Percentiles rank a stretch among this genome's conserved stretches.
These are phyloP conservation scores for Poecilus cupreus DNA, from an alignment of 2,888 invertebrate species.

Conservation along the genomic window DNA sequence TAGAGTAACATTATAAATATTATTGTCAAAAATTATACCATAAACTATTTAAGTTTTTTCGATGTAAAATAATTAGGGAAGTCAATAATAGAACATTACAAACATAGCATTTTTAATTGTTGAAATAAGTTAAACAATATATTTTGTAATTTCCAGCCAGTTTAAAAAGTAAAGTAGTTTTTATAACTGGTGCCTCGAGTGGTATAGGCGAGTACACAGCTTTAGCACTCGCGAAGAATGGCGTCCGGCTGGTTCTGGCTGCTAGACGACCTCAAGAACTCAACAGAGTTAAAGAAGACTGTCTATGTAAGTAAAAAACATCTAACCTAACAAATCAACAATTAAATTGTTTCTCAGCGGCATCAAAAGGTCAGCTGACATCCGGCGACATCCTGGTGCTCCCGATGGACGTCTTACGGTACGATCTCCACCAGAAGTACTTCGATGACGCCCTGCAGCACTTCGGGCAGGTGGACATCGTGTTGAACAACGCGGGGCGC, in stretches of 20 bases:
- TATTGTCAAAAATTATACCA: too few species aligned
- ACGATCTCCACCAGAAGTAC: slow-evolving; percentile 76
- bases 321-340: background rate
- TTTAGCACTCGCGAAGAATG: slow-evolving; percentile 79
- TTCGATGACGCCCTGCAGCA: slow-evolving; percentile 79
- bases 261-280: slow-evolving; percentile 80
- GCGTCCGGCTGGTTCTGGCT: slow-evolving; percentile 81
- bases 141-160: too few species aligned
- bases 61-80: too few species aligned
- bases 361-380: slow-evolving; percentile 71
- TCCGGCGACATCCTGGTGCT: slow-evolving; percentile 80
- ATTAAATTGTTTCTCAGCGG: slow-evolving; percentile 66
- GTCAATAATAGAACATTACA: too few species aligned
- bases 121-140: too few species aligned
- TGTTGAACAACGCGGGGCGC: slow-evolving; percentile 88
- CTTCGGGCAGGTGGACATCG: slow-evolving; percentile 84
- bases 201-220: slow-evolving; percentile 88
- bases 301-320: slow-evolving; percentile 73
- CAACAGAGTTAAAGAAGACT: slow-evolving; percentile 79
- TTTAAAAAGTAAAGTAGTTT: slow-evolving; percentile 82
- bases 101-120: too few species aligned
- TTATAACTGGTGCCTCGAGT: slow-evolving; percentile 90
- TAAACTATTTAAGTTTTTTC: too few species aligned
- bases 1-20: too few species aligned
- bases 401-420: slow-evolving; percentile 80